Percentiles rank a stretch among this genome's conserved stretches.
phyloP scores from a whole-genome alignment of 2,797 vertebrate species.

The Gallirallus australis region DNA sequence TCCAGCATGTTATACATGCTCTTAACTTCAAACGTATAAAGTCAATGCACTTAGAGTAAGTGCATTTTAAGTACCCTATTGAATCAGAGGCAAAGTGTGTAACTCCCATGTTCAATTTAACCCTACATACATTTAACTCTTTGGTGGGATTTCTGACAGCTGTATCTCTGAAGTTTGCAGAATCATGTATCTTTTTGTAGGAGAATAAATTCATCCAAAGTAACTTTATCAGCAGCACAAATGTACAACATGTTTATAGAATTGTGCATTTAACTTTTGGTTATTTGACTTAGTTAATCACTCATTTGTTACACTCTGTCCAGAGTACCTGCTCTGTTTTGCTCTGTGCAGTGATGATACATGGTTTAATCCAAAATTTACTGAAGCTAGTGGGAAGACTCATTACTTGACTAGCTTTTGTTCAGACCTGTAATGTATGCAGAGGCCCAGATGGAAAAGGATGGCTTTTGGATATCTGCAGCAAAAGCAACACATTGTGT shows the following conservation, averaged over 20 bases:
- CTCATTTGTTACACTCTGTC: neutral
- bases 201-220: neutral
- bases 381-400: neutral
- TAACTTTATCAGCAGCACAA: neutral
- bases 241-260: accelerated
- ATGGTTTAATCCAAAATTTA: neutral
- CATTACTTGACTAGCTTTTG: neutral
- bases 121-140: neutral
- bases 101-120: neutral
- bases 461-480: neutral
- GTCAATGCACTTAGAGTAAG: neutral
- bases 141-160: neutral
- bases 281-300: neutral
- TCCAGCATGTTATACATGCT: neutral
- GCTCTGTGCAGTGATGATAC: neutral
- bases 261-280: neutral
- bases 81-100: neutral
- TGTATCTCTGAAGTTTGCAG: neutral
- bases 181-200: neutral
- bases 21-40: neutral
- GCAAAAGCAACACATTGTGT: neutral
- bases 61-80: neutral
- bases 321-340: neutral
- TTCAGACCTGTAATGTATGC: neutral
- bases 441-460: neutral